phyloP scores from a whole-genome alignment of 2,113 vertebrate species.

The Cricetomys ansorgei region DNA sequence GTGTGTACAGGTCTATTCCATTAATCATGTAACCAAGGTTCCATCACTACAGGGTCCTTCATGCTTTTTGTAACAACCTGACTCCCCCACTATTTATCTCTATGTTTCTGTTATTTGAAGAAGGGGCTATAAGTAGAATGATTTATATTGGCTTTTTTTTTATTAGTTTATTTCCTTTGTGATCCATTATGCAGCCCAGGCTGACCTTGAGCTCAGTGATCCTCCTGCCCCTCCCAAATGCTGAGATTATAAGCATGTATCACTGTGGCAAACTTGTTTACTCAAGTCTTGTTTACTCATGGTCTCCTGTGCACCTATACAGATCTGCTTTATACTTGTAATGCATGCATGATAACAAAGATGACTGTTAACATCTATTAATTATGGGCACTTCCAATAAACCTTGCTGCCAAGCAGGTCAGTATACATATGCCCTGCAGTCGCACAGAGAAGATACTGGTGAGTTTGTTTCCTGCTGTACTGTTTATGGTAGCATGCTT shows the following conservation, averaged over 20 bases:
- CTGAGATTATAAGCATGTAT: not conserved
- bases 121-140: not conserved
- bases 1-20: not conserved
- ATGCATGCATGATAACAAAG: not conserved
- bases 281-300: not conserved
- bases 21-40: not conserved
- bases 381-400: not conserved
- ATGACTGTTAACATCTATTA: not conserved
- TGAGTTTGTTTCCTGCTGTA: no score
- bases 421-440: not conserved
- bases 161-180: not conserved
- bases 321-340: not conserved
- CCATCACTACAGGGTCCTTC: not conserved
- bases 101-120: not conserved
- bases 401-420: not conserved
- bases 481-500: no score
- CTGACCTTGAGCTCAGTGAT: not conserved
- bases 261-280: not conserved
- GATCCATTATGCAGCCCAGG: not conserved
- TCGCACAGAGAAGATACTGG: no score
- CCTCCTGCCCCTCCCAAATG: not conserved
- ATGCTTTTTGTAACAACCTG: not conserved
- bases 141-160: not conserved
- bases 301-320: not conserved
- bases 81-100: not conserved